These are phyloP conservation scores for Ceryle rudis DNA, from an alignment of 2,797 vertebrate species.

Conservation along the genomic window DNA sequence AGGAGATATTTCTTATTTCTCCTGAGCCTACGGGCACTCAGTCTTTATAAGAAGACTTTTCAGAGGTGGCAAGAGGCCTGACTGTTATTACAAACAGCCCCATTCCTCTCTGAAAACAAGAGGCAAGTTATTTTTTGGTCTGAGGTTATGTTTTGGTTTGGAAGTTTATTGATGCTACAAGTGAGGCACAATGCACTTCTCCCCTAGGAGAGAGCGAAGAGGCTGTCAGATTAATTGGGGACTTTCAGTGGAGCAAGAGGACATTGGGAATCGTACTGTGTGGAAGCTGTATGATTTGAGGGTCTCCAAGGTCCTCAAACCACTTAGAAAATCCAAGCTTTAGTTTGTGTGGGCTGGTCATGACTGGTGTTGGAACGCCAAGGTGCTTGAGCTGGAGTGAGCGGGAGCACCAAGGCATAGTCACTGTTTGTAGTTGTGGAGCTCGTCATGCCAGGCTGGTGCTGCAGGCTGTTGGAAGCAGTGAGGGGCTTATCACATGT, in stretches of 20 bases:
- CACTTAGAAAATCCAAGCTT: neutral
- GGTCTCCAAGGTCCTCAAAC: neutral
- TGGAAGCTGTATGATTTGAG: neutral
- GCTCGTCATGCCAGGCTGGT: neutral
- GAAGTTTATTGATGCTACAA: neutral
- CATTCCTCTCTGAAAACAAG: neutral
- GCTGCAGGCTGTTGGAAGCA: accelerated
- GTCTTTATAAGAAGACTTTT: neutral
- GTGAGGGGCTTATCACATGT: accelerated
- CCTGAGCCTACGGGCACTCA: neutral
- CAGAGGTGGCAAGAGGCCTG: constrained; percentile 3
- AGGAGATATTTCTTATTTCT: neutral
- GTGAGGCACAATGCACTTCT: neutral
- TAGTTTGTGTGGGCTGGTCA: neutral
- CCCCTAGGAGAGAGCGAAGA: neutral
- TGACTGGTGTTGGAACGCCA: neutral
- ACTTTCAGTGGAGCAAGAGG: neutral
- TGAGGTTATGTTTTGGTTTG: neutral
- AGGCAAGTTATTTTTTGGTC: neutral
- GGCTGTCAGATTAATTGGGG: neutral
- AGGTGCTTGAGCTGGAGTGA: neutral
- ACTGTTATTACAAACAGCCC: neutral
- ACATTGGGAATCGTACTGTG: neutral
- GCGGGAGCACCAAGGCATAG: neutral
- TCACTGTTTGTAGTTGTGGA: neutral